Base-by-base conservation (phyloP, 1,140 invertebrate species). In the Psilanteris sp. region DNA sequence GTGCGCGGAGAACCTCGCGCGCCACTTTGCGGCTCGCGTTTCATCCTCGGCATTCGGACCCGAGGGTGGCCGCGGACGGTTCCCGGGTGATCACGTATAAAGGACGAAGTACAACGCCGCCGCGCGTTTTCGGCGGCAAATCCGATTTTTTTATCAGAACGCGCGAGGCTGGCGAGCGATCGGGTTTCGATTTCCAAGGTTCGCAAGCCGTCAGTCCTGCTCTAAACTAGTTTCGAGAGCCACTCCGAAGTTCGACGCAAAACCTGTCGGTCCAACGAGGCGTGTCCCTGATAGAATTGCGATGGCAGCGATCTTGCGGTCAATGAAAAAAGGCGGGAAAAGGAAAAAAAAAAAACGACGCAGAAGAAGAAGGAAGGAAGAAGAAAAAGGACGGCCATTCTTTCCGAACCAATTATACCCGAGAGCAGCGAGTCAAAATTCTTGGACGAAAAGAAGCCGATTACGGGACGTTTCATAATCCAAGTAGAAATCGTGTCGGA, bases 271-370 rank as follows among this genome's bases (percentile, higher is more conserved):
- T 57, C 61, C 61, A 54, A 54, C 54, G 46, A 66, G 71, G 61
- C 61, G 71, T 66, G 71, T 74, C 54, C 61, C 71, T 66, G 71
- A 74, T 74, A 67, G 71, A 74, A 55, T 37, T 48, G 61, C 57
- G 48, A 71, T 70, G 64, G 20, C 62, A 46, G 39, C 7, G 41
- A 46, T 52, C 66, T 70, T 57, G 66, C 27, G 43, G 48, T 72
- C 26, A 54, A 39, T 62, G 50, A 13, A 54, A 55, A 54, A 71
- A 64, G 34, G n/a, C n/a, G n/a, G n/a, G n/a, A n/a, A n/a, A n/a
- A n/a, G n/a, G n/a, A n/a, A n/a, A n/a, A n/a, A n/a, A n/a, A n/a
- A n/a, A n/a, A n/a, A n/a, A n/a, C n/a, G n/a, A n/a, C n/a, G n/a
- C n/a, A n/a, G n/a, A n/a, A n/a, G n/a, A n/a, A n/a, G n/a, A n/a